Evolutionary conservation across 2,888 invertebrate genomes (phyloP).

Genomic region (Dyspetes luteomarginatus): DNA sequence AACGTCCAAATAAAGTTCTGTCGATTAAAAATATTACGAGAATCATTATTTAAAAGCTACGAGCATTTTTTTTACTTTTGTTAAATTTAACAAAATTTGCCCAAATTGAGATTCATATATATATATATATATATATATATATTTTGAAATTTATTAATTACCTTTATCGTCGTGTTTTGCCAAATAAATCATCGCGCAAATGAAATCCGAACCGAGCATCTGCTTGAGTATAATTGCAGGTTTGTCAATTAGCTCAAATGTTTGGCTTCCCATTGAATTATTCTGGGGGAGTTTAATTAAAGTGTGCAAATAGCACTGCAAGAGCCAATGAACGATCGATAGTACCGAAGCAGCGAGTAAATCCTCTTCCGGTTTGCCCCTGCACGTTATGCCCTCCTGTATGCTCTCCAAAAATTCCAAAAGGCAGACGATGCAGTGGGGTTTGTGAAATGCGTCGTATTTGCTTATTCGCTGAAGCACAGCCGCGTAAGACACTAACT

Average conservation of each 20-base stretch:
- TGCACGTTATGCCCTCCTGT: constrained; percentile 86
- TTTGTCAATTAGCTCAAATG: constrained; percentile 88
- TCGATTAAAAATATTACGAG: too few species aligned
- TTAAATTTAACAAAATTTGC: too few species aligned
- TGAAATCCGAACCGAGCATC: constrained; percentile 89
- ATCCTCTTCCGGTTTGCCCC: constrained; percentile 94
- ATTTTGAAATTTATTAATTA: too few species aligned
- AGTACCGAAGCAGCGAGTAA: constrained; percentile 93
- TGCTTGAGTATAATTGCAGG: constrained; percentile 88
- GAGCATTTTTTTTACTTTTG: too few species aligned
- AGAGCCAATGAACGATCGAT: constrained; percentile 91
- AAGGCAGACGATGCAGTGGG: constrained; percentile 94
- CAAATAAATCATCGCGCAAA: constrained; percentile 92
- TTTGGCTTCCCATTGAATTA: constrained; percentile 80
- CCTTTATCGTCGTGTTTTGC: constrained; percentile 93
- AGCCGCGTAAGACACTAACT: constrained; percentile 95
- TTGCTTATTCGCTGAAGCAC: constrained; percentile 94
- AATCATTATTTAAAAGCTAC: too few species aligned
- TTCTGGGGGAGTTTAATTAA: constrained; percentile 81
- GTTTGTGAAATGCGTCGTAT: constrained; percentile 94
- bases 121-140: too few species aligned
- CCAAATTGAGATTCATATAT: too few species aligned
- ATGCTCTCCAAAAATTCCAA: constrained; percentile 93
- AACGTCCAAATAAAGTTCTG: too few species aligned
- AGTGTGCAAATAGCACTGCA: constrained; percentile 88